phyloP scores from a whole-genome alignment of 2,797 vertebrate species.

The Apogon talboti region DNA sequence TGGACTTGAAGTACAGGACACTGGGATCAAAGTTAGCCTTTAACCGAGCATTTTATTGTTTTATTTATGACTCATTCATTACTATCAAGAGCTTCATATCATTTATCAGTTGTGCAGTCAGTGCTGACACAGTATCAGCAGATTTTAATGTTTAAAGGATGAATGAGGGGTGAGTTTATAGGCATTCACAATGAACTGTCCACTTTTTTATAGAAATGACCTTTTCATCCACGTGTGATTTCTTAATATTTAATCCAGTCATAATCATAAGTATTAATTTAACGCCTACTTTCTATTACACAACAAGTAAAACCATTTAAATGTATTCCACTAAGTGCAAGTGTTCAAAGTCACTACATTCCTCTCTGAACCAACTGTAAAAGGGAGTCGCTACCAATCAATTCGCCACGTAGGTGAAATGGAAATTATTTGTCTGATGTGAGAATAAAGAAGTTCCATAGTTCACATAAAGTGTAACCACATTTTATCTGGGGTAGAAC shows the following conservation, averaged over 20 bases:
- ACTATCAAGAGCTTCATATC: neutral
- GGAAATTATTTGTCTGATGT: constrained; percentile 2
- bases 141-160: neutral
- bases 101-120: neutral
- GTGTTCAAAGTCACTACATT: neutral
- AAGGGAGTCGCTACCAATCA: neutral
- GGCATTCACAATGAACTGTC: neutral
- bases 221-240: neutral
- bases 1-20: constrained; percentile 9
- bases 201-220: neutral
- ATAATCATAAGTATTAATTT: neutral
- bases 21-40: constrained; percentile 11
- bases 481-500: constrained; percentile 35
- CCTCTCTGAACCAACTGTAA: neutral
- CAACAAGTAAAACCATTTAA: neutral
- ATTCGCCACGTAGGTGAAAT: neutral
- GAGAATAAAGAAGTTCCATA: constrained; percentile 12
- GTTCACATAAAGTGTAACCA: constrained; percentile 40
- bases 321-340: too few species aligned
- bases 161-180: neutral
- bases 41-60: constrained; percentile 30
- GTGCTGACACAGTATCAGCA: neutral
- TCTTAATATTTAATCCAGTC: neutral
- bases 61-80: constrained; percentile 13
- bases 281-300: neutral